Evolutionary conservation across 2,888 invertebrate species (phyloP).

Genomic region (Argynnis bischoffii): DNA sequence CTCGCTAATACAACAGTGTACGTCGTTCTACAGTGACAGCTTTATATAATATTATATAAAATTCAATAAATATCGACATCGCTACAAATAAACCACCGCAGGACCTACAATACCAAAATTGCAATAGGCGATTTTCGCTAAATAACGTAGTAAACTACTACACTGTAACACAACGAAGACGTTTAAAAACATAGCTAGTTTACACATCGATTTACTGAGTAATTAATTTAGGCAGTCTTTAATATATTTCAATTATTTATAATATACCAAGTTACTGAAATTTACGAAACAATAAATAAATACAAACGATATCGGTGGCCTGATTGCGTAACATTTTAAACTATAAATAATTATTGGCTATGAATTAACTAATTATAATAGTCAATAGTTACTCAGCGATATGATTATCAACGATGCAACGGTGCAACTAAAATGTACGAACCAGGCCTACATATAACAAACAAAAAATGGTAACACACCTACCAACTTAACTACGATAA

Average conservation of each 20-base stretch:
- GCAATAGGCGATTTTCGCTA: slow-evolving; percentile 36
- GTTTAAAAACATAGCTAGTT: slow-evolving; percentile 59
- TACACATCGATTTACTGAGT: slow-evolving; percentile 71
- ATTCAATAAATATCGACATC: slow-evolving; percentile 47
- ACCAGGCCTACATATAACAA: slow-evolving; percentile 50
- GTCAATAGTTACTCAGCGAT: slow-evolving; percentile 3
- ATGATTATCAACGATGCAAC: not conserved
- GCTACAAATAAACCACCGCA: slow-evolving; percentile 37
- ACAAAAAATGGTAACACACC: slow-evolving; percentile 69
- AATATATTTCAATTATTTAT: slow-evolving; percentile 72
- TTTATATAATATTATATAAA: slow-evolving; percentile 35
- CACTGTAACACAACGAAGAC: slow-evolving; percentile 47
- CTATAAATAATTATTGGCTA: slow-evolving; percentile 22
- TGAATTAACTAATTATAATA: slow-evolving; percentile 11
- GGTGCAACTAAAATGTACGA: slow-evolving; percentile 11
- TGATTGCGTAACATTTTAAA: slow-evolving; percentile 17
- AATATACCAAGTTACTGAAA: slow-evolving; percentile 70
- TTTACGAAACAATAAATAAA: slow-evolving; percentile 45
- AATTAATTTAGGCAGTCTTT: slow-evolving; percentile 81
- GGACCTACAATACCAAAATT: slow-evolving; percentile 35
- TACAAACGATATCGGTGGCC: slow-evolving; percentile 59
- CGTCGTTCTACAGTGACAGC: slow-evolving; percentile 54
- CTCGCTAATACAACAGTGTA: slow-evolving; percentile 80
- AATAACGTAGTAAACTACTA: slow-evolving; percentile 38
- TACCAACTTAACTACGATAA: slow-evolving; percentile 66